A percentile compares a stretch with the other conserved stretches of the same genome.
Conservation (phyloP, 2,888 invertebrate species). For the Chymomyza amoena region DNA sequence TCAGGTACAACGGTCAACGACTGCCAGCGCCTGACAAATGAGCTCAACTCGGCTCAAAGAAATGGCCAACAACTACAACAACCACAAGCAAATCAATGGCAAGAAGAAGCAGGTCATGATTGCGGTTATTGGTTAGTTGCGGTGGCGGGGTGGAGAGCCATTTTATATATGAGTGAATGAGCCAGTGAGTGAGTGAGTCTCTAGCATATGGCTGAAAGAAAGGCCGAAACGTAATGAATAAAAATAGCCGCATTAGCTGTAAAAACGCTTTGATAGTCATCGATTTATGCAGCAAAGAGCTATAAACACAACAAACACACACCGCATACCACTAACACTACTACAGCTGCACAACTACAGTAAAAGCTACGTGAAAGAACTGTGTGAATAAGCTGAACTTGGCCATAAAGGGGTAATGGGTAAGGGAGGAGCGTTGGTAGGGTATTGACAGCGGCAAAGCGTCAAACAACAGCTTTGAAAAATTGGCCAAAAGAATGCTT, state of each 20-base stretch:
- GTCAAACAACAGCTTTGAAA: constrained; percentile 32
- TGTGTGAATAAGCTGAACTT: constrained; percentile 13
- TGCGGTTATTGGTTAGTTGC: not conserved
- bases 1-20: constrained; percentile 21
- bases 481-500: constrained; percentile 65
- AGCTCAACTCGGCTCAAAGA: constrained; percentile 10
- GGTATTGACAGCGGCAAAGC: not conserved
- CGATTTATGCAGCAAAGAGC: constrained; percentile 45
- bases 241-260: constrained; percentile 74
- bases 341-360: not conserved
- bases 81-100: constrained; percentile 36
- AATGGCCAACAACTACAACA: constrained; percentile 12
- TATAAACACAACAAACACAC: not conserved
- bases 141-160: too few species aligned
- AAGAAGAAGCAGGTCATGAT: constrained; percentile 8
- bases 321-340: not conserved
- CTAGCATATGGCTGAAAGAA: constrained; percentile 30
- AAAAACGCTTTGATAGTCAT: constrained; percentile 69
- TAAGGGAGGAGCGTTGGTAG: too few species aligned
- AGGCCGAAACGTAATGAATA: constrained; percentile 67
- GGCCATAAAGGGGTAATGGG: not conserved
- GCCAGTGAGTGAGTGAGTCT: not conserved
- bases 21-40: constrained; percentile 14
- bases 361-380: constrained; percentile 8
- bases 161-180: not conserved